Evolutionary conservation across 2,113 vertebrate genomes (phyloP).

Genomic region (Lates calcarifer): DNA sequence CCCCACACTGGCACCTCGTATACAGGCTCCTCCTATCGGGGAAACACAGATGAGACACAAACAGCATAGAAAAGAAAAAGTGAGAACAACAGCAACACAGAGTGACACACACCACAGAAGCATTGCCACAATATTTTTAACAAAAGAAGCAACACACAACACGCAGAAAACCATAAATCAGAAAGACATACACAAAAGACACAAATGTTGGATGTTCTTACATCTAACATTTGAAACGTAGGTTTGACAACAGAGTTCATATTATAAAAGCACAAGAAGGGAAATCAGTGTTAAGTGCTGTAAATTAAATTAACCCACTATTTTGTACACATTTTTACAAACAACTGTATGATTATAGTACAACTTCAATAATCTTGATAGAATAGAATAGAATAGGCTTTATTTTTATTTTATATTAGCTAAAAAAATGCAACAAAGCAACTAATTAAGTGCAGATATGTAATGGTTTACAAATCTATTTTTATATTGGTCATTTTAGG

Average conservation of each 20-base stretch:
- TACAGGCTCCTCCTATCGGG: conserved; percentile 84
- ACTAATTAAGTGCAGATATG: no score
- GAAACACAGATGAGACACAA: conserved; percentile 69
- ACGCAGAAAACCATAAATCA: not conserved
- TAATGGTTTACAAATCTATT: no score
- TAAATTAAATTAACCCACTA: not conserved
- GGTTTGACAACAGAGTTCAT: not conserved
- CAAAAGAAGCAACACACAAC: not conserved
- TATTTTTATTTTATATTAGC: no score
- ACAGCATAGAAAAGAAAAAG: conserved; percentile 68
- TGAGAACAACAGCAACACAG: conserved; percentile 65
- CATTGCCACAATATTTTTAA: not conserved
- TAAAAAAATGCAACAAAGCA: no score
- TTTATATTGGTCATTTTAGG: no score
- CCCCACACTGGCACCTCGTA: conserved; percentile 82
- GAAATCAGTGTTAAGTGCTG: no score
- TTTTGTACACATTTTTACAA: no score
- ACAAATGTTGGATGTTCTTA: conserved; percentile 26
- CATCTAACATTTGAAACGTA: conserved; percentile 41
- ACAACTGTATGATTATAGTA: not conserved
- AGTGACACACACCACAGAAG: conserved; percentile 33
- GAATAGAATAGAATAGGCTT: no score
- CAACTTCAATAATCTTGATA: not conserved
- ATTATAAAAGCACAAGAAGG: not conserved
- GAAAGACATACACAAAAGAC: conserved; percentile 4